These are phyloP conservation scores for Heptranchias perlo DNA, from an alignment of 2,113 vertebrate genomes.

Conservation along the genomic window DNA sequence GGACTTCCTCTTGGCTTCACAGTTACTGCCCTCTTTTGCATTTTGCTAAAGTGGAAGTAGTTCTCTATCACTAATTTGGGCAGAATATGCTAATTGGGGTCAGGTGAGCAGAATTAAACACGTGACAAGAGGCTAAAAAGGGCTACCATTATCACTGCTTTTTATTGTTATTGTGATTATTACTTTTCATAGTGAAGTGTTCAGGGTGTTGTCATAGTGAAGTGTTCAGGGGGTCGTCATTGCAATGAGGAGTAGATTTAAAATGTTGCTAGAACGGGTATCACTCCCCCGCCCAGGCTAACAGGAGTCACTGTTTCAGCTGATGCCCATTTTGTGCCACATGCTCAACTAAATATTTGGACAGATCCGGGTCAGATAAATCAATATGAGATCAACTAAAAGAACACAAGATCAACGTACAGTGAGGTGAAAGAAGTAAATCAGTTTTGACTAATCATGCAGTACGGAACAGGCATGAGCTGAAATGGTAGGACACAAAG, in stretches of 20 bases:
- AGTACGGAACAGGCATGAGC: neutral
- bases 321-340: too few species aligned
- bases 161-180: neutral
- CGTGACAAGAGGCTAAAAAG: neutral
- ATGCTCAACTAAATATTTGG: too few species aligned
- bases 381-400: too few species aligned
- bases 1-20: neutral
- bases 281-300: neutral
- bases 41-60: neutral
- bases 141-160: neutral
- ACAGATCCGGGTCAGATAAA: too few species aligned
- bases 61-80: neutral
- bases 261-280: neutral
- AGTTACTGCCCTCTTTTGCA: neutral
- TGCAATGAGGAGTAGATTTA: neutral
- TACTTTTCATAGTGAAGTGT: neutral
- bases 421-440: too few species aligned
- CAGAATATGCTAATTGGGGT: neutral
- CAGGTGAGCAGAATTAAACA: neutral
- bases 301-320: neutral
- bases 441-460: neutral
- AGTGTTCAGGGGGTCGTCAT: neutral
- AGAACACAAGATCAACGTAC: too few species aligned
- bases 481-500: neutral
- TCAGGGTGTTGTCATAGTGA: neutral